A percentile compares a stretch with the other conserved stretches of the same genome.
These are phyloP conservation scores for Eremophila alpestris DNA, from an alignment of 2,797 vertebrate genomes.

Conservation along the genomic window DNA sequence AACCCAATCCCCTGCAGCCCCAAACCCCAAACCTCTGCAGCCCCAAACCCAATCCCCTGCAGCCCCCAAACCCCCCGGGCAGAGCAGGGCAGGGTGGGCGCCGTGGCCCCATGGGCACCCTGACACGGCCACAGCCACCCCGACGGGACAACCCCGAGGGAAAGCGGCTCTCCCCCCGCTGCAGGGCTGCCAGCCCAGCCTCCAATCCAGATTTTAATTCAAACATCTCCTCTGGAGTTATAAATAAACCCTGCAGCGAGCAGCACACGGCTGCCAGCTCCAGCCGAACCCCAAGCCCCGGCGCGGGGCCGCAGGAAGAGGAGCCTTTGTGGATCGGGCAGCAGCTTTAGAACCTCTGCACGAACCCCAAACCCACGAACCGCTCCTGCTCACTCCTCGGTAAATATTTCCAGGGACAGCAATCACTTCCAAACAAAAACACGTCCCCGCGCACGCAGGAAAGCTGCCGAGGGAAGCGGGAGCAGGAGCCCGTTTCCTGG, in stretches of 20 bases:
- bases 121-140: not conserved
- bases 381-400: not conserved
- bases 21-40: no score
- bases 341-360: not conserved
- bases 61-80: not conserved
- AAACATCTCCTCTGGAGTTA: constrained; percentile 38
- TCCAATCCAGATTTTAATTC: constrained; percentile 42
- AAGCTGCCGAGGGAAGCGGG: not conserved
- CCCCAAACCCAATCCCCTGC: not conserved
- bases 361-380: not conserved
- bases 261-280: not conserved
- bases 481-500: constrained; percentile 12
- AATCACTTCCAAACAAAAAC: constrained; percentile 16
- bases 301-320: not conserved
- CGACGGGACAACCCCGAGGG: fast-evolving
- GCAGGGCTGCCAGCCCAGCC: not conserved
- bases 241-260: constrained; percentile 45
- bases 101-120: fast-evolving
- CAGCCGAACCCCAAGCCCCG: not conserved
- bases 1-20: no score
- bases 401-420: not conserved
- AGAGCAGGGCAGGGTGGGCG: not conserved
- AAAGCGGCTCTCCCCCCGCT: not conserved
- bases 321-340: not conserved
- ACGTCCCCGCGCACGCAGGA: not conserved